A percentile compares a stretch with the other conserved stretches of the same genome.
Evolutionary conservation across 2,888 invertebrate species (phyloP).

Genomic region (Lamellibrachia satsuma): DNA sequence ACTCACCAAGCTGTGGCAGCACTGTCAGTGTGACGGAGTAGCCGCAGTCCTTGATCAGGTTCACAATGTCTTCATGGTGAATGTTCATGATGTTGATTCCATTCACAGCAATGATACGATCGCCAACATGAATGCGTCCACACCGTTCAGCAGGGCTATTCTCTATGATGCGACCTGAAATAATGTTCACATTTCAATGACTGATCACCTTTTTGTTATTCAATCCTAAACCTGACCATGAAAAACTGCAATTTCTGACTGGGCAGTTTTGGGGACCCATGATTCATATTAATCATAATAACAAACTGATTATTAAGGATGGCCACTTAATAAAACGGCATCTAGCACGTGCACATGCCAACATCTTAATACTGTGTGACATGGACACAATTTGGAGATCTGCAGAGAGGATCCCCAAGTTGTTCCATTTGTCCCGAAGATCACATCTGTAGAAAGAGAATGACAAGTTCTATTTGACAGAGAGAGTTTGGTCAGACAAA

Average conservation of each 20-base stretch:
- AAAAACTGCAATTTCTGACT: background rate
- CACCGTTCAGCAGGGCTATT: conserved; percentile 95
- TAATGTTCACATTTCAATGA: conserved; percentile 7
- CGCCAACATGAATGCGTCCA: conserved; percentile 88
- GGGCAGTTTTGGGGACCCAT: background rate
- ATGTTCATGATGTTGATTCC: conserved; percentile 88
- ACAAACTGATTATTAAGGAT: too few relatives aligned
- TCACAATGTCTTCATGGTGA: conserved; percentile 95
- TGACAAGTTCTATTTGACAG: background rate
- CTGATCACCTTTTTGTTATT: background rate
- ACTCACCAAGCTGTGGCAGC: conserved; percentile 20
- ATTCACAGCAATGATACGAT: conserved; percentile 95
- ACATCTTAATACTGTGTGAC: too few relatives aligned
- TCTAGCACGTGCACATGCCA: background rate
- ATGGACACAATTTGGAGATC: too few relatives aligned
- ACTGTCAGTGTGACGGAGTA: conserved; percentile 78
- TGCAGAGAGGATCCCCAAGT: background rate
- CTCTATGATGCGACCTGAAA: conserved; percentile 89
- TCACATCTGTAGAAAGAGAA: background rate
- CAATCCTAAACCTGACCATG: background rate
- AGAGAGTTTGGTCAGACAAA: background rate
- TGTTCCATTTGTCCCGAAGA: background rate
- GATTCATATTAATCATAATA: background rate
- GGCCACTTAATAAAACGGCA: background rate
- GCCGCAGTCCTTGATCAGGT: conserved; percentile 96